These are phyloP conservation scores for Chloropsis cyanopogon DNA, from an alignment of 2,113 vertebrate species.

Conservation along the genomic window DNA sequence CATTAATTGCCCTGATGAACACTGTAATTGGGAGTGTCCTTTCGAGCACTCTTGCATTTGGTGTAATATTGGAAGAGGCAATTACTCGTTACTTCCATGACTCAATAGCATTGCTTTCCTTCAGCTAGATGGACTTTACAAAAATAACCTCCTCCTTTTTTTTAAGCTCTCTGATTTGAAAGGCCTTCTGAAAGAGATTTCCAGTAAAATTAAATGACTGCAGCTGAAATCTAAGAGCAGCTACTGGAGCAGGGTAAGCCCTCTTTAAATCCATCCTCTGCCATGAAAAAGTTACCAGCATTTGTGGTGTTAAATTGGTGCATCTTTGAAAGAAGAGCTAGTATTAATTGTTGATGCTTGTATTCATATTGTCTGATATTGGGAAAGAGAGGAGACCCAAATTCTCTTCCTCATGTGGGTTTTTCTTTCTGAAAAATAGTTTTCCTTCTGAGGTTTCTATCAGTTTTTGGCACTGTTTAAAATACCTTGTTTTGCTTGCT, in stretches of 20 bases:
- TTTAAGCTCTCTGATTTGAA: slow-evolving; percentile 71
- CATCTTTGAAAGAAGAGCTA: neutral
- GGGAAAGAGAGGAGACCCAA: neutral
- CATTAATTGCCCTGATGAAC: neutral
- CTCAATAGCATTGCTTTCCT: neutral
- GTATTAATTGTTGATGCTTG: neutral
- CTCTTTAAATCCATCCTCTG: neutral
- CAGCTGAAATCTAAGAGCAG: neutral
- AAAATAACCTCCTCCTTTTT: neutral
- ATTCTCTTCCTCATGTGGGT: neutral
- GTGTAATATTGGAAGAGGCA: neutral
- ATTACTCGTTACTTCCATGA: neutral
- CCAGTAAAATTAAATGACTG: slow-evolving; percentile 62
- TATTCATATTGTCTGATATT: neutral
- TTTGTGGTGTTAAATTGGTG: neutral
- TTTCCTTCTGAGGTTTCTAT: neutral
- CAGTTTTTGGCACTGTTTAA: accelerated
- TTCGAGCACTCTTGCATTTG: neutral
- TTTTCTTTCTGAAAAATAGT: neutral
- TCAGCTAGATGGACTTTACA: neutral
- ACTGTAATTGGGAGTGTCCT: neutral
- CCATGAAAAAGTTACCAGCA: neutral
- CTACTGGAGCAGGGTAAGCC: neutral
- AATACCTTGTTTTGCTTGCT: neutral
- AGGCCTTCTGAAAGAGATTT: slow-evolving; percentile 75